Evolutionary conservation across 1,140 invertebrate species (phyloP).

Genomic region (Acarapis woodi): DNA sequence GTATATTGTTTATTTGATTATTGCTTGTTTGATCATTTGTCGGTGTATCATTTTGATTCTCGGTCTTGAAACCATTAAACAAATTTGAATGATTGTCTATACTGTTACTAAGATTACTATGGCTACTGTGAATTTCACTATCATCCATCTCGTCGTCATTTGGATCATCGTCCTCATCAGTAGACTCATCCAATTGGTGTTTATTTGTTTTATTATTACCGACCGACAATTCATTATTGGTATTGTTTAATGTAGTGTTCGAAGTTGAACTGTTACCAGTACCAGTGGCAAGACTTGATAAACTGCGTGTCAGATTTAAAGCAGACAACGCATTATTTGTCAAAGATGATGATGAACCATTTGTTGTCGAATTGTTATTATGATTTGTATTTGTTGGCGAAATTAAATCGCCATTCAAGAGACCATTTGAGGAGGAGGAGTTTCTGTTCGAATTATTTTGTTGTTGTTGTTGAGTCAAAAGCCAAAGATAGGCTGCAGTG

Average conservation of each 20-base stretch:
- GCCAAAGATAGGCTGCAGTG: constrained; percentile 10
- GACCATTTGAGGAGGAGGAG: neutral
- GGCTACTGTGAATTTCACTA: constrained; percentile 2
- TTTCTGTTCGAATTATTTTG: constrained; percentile 5
- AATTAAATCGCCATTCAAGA: neutral
- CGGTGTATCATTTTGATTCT: no score
- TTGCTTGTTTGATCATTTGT: no score
- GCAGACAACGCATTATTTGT: neutral
- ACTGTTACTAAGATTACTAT: constrained; percentile 8
- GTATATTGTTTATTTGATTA: neutral
- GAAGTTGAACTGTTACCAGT: no score
- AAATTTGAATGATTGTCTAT: constrained; percentile 7
- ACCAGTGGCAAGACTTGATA: neutral
- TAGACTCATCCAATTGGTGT: neutral
- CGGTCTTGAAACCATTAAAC: no score
- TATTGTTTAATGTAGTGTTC: no score
- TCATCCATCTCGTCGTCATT: constrained; percentile 9
- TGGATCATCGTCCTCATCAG: constrained; percentile 5
- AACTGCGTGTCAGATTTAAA: neutral
- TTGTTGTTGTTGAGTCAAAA: constrained; percentile 10
- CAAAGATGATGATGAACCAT: neutral
- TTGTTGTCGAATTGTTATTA: constrained; percentile 1
- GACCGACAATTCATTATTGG: neutral
- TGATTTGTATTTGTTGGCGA: constrained; percentile 1
- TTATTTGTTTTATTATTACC: neutral